Evolutionary conservation across 2,888 invertebrate genomes (phyloP).

Genomic region (Cephus pygmeus): DNA sequence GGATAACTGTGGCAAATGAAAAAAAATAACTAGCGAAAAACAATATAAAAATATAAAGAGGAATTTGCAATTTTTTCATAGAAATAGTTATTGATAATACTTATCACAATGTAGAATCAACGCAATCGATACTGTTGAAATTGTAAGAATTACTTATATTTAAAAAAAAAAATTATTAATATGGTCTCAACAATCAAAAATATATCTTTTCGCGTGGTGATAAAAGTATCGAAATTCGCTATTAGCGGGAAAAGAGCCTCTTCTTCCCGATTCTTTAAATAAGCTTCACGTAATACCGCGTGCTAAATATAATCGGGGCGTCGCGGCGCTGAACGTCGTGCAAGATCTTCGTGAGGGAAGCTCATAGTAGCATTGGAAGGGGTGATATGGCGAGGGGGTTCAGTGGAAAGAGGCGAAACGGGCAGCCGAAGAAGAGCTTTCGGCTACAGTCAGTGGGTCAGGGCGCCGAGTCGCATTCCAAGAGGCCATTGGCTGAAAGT

Average conservation of each 20-base stretch:
- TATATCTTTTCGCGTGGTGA: not conserved
- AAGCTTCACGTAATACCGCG: conserved; percentile 58
- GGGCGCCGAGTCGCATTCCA: conserved; percentile 62
- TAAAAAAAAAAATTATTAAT: not conserved
- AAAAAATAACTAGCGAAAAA: not conserved
- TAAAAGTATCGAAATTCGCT: not conserved
- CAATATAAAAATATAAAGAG: not conserved
- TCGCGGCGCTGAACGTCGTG: conserved; percentile 34
- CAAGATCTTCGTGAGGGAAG: conserved; percentile 20
- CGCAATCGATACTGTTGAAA: not conserved
- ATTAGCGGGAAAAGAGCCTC: conserved; percentile 9
- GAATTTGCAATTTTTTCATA: not conserved
- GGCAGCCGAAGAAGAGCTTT: conserved; percentile 52
- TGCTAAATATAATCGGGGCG: conserved; percentile 55
- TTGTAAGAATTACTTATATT: not conserved
- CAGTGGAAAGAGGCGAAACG: conserved; percentile 22
- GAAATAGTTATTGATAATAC: not conserved
- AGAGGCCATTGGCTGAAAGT: conserved; percentile 44
- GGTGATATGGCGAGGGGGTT: conserved; percentile 23
- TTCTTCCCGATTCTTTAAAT: conserved; percentile 62
- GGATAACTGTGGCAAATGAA: too few relatives aligned
- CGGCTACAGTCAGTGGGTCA: conserved; percentile 65
- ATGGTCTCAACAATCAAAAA: not conserved
- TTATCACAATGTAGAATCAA: not conserved
- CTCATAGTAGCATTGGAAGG: conserved; percentile 13